These are phyloP conservation scores for Ophthalmolycus amberensis DNA, from an alignment of 2,113 vertebrate genomes.

Conservation along the genomic window DNA sequence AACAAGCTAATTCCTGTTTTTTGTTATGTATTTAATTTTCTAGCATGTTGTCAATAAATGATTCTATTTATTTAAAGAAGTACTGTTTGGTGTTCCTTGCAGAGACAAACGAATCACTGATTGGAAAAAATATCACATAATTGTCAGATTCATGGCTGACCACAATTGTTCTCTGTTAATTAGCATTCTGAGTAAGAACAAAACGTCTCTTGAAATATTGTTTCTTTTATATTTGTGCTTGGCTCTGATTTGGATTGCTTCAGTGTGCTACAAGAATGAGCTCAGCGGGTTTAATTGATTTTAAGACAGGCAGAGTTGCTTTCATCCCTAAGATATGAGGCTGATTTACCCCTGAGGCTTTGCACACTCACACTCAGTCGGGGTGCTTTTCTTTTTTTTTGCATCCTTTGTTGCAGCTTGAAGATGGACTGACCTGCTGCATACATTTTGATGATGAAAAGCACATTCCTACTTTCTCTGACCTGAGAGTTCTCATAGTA, in stretches of 20 bases:
- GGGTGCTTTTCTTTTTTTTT: not conserved
- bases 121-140: not conserved
- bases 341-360: slow-evolving; percentile 17
- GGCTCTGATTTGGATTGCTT: slow-evolving; percentile 11
- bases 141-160: not conserved
- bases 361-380: slow-evolving; percentile 3
- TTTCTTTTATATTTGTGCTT: slow-evolving; percentile 11
- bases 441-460: slow-evolving; percentile 63
- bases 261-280: slow-evolving; percentile 1
- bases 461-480: slow-evolving; percentile 50
- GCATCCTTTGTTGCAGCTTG: slow-evolving; percentile 35
- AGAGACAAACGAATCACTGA: not conserved
- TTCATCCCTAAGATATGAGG: slow-evolving; percentile 25
- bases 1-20: not conserved
- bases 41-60: not conserved
- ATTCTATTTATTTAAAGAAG: not conserved
- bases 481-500: slow-evolving; percentile 31
- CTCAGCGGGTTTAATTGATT: slow-evolving; percentile 30
- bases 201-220: not conserved
- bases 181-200: not conserved
- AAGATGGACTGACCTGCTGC: slow-evolving; percentile 31
- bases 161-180: not conserved
- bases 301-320: slow-evolving; percentile 7
- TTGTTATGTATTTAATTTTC: not conserved
- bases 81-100: not conserved